Base-by-base conservation (phyloP, 2,888 invertebrate species). In the Parochlus steinenii region DNA sequence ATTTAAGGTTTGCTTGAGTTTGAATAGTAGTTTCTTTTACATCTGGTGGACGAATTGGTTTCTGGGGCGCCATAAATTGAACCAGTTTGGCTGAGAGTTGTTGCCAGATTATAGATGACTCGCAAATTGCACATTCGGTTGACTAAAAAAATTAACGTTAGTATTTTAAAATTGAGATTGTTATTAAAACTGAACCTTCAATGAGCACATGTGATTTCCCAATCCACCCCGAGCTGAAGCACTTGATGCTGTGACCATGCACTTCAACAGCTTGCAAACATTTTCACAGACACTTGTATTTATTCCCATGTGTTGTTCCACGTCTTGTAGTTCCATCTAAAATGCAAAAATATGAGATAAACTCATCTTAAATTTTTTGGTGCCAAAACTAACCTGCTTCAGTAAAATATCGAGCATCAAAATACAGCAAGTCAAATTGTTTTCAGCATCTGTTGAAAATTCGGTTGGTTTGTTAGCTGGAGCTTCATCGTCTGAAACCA, bases 341-440 rank as follows among this genome's bases (percentile, higher is more conserved):
- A n/a, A n/a, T n/a, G n/a, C n/a, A n/a, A 76, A 44, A 5, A 46
- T 42, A 18, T 16, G 16, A 11, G 15, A 14, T 14, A 30, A 16
- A 14, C 31, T n/a, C 11, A 11, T 27, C 34, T 40, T 11, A 11
- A 38, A 40, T 25, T 19, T 37, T 17, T 19, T 6, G 19, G 10
- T 30, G n/a, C 12, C 19, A 25, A 19, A 6, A 10, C 6, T 42
- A 43, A 82, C 83, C 69, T 98, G 97, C 62, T 92, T 92, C 10
- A 95, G 63, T 31, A 93, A 62, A 45, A 95, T 80, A 52, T 98
- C 97, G 42, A 97, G 63, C 90, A 97, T 93, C 24, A 95, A 69
- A 44, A 95, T 87, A 54, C 90, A 95, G 51, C 93, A 93, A 1
- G 85, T 83, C n/a, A 93, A 64, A 55, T 89, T 86, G 34, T 76